Conservation (phyloP, 2,797 vertebrate genomes). For the Borostomias antarcticus region DNA sequence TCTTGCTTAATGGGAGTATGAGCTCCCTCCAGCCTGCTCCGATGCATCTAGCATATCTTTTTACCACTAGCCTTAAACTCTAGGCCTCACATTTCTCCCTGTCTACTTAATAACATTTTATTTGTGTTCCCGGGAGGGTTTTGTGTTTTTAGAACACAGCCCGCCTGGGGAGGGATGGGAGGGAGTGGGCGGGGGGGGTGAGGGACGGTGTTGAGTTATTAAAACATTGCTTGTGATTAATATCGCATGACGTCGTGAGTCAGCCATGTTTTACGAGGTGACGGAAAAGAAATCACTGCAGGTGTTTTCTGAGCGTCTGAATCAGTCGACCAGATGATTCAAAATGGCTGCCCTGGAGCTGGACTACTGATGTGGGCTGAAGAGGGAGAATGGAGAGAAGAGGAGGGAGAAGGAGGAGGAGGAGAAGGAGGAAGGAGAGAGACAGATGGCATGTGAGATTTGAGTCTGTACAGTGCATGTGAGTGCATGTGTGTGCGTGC, state of each 20-base stretch:
- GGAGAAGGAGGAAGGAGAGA: neutral
- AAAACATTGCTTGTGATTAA: constrained; percentile 56
- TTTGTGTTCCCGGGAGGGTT: constrained; percentile 50
- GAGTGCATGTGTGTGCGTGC: constrained; percentile 1
- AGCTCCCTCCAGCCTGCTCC: constrained; percentile 58
- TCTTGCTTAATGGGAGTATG: constrained; percentile 64
- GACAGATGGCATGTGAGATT: neutral
- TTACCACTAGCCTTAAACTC: constrained; percentile 63
- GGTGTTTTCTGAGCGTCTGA: constrained; percentile 54
- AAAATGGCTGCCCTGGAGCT: constrained; percentile 38
- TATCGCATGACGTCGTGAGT: constrained; percentile 31
- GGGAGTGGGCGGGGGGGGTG: constrained; percentile 25
- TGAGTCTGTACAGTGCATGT: constrained; percentile 27
- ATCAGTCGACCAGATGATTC: constrained; percentile 42
- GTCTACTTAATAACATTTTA: constrained; percentile 59
- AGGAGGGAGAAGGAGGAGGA: too few relatives aligned
- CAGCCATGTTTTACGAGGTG: constrained; percentile 57
- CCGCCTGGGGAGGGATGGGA: constrained; percentile 42
- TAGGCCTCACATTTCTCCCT: constrained; percentile 58
- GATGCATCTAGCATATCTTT: constrained; percentile 52
- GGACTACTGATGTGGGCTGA: neutral
- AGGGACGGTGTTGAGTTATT: constrained; percentile 39
- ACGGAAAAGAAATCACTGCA: constrained; percentile 53
- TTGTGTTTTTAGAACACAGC: too few relatives aligned
- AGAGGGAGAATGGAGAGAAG: neutral